Percentiles rank a stretch among this genome's conserved stretches.
Conservation (phyloP, 2,888 invertebrate genomes). For the Polymixis lichenea region DNA sequence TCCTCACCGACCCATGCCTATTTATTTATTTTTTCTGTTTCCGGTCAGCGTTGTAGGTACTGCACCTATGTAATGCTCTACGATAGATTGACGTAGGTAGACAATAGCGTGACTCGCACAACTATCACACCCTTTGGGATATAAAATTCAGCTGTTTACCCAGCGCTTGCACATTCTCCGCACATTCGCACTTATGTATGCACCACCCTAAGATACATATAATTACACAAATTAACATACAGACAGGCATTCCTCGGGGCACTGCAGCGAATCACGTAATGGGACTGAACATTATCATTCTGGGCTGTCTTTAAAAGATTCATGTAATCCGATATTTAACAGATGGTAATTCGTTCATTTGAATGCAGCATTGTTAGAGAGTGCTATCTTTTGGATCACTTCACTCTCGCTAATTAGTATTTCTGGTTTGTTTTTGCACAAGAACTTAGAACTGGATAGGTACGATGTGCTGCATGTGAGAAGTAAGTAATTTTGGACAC, state of each 20-base stretch:
- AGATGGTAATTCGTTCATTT: constrained; percentile 66
- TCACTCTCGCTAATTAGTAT: constrained; percentile 60
- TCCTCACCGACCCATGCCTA: neutral
- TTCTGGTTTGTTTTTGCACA: constrained; percentile 34
- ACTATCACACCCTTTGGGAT: neutral
- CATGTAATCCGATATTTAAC: constrained; percentile 67
- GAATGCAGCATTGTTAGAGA: constrained; percentile 61
- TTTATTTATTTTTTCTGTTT: neutral
- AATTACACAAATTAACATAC: constrained; percentile 62
- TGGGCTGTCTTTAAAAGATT: constrained; percentile 57
- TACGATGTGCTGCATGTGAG: neutral
- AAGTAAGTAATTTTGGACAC: neutral
- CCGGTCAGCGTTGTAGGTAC: neutral
- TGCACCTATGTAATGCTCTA: too few species aligned
- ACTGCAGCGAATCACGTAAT: constrained; percentile 59
- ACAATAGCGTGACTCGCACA: constrained; percentile 26
- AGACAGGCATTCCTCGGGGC: constrained; percentile 62
- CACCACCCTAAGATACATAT: constrained; percentile 58
- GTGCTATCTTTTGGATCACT: constrained; percentile 54
- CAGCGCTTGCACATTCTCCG: constrained; percentile 41
- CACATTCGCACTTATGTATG: constrained; percentile 44
- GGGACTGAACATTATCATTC: constrained; percentile 62
- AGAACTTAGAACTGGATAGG: neutral
- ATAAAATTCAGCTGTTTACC: constrained; percentile 17
- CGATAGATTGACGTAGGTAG: neutral